Evolutionary conservation across 2,888 invertebrate species (phyloP).

Genomic region (Melanophora roralis): DNA sequence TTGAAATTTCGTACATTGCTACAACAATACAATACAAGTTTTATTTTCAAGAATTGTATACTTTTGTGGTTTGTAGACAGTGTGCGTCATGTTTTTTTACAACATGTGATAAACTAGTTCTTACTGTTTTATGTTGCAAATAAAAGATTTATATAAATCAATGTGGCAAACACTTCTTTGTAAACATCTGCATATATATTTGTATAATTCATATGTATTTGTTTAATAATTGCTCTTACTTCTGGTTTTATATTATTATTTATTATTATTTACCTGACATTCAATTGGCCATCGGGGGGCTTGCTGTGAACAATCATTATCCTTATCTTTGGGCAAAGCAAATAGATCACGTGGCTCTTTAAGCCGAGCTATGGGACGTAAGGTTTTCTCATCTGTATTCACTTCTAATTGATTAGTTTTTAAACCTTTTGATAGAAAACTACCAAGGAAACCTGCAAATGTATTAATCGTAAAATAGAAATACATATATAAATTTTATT

Average conservation of each 20-base stretch:
- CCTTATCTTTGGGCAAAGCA: constrained; percentile 82
- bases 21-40: too few species aligned
- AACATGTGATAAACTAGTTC: too few species aligned
- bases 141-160: constrained; percentile 30
- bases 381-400: constrained; percentile 82
- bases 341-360: constrained; percentile 85
- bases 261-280: constrained; percentile 83
- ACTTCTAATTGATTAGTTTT: constrained; percentile 85
- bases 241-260: neutral
- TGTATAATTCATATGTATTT: constrained; percentile 32
- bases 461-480: too few species aligned
- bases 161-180: too few species aligned
- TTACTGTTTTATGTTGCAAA: neutral
- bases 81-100: too few species aligned
- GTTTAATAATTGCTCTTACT: neutral
- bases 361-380: constrained; percentile 81
- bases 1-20: too few species aligned
- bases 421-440: constrained; percentile 77
- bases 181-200: constrained; percentile 6
- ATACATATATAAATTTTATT: too few species aligned
- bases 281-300: constrained; percentile 92
- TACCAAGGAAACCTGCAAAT: constrained; percentile 74
- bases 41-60: too few species aligned
- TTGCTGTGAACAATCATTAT: constrained; percentile 84
- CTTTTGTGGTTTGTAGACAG: too few species aligned